Evolutionary conservation across 1,140 invertebrate genomes (phyloP).

Genomic region (Trinorchestia longiramus): DNA sequence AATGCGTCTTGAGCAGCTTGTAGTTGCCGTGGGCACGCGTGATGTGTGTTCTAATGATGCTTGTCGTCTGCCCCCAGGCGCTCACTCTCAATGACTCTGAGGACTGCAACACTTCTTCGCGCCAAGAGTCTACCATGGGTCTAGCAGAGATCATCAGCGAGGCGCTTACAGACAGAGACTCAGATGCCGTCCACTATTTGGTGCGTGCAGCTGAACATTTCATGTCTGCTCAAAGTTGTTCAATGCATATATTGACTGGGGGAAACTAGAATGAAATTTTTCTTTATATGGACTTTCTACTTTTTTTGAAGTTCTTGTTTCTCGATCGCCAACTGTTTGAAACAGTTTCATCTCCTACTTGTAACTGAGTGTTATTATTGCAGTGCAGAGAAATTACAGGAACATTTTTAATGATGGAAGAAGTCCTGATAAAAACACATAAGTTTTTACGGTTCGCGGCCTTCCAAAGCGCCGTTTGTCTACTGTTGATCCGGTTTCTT

Average conservation of each 20-base stretch:
- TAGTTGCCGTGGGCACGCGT: neutral
- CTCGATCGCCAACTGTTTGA: neutral
- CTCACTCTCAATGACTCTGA: neutral
- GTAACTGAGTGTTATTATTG: neutral
- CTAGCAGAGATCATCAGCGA: conserved; percentile 32
- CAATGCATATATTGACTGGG: neutral
- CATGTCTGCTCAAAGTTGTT: neutral
- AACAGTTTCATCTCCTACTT: neutral
- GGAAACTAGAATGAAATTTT: too few species aligned
- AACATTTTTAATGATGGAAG: neutral
- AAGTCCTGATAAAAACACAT: too few species aligned
- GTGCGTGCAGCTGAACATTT: neutral
- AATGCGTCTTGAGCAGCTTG: neutral
- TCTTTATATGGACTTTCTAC: too few species aligned
- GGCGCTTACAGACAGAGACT: conserved; percentile 31
- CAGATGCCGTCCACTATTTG: conserved; percentile 20
- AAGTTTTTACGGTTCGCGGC: too few species aligned
- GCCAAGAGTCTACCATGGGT: conserved; percentile 20
- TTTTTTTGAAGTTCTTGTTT: too few species aligned
- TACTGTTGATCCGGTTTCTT: too few species aligned
- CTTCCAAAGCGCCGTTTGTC: too few species aligned
- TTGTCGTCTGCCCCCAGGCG: neutral
- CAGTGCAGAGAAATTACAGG: neutral
- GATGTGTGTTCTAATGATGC: neutral
- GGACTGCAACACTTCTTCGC: neutral